These are phyloP conservation scores for Ictalurus punctatus DNA, from an alignment of 2,113 vertebrate genomes.

Conservation along the genomic window DNA sequence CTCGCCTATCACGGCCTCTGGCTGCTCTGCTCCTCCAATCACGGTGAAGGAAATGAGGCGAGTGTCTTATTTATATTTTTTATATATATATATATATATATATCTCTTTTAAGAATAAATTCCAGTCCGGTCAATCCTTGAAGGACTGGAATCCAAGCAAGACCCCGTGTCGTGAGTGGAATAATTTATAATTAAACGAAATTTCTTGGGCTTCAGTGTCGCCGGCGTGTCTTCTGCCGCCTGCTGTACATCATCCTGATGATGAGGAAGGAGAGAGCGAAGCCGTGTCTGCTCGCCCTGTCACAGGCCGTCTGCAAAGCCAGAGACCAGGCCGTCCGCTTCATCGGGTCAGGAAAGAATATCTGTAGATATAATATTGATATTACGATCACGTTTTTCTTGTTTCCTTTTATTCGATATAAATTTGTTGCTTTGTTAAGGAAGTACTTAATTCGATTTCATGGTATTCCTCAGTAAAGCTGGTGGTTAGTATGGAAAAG, in stretches of 20 bases:
- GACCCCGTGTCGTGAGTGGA: too few relatives aligned
- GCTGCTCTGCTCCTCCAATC: conserved; percentile 79
- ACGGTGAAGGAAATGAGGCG: conserved; percentile 76
- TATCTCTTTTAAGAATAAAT: too few relatives aligned
- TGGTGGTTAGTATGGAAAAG: too few relatives aligned
- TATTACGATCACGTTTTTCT: not conserved
- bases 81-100: too few relatives aligned
- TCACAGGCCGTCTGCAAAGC: conserved; percentile 65
- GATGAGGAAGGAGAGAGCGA: conserved; percentile 70
- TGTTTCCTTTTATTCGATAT: too few relatives aligned
- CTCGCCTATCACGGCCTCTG: conserved; percentile 83
- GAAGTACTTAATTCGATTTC: too few relatives aligned
- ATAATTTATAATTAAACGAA: not conserved
- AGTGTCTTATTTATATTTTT: too few relatives aligned
- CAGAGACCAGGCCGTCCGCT: conserved; percentile 79
- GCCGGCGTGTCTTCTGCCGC: conserved; percentile 75
- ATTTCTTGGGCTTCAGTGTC: conserved; percentile 55
- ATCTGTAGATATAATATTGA: not conserved
- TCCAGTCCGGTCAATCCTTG: too few relatives aligned
- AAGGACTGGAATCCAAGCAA: not conserved
- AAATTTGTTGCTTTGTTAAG: too few relatives aligned
- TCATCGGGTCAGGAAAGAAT: conserved; percentile 81
- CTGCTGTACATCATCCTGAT: conserved; percentile 85
- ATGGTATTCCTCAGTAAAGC: too few relatives aligned
- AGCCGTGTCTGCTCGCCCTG: conserved; percentile 57